Conservation (phyloP, 2,888 invertebrate species). For the Eilema caniola region DNA sequence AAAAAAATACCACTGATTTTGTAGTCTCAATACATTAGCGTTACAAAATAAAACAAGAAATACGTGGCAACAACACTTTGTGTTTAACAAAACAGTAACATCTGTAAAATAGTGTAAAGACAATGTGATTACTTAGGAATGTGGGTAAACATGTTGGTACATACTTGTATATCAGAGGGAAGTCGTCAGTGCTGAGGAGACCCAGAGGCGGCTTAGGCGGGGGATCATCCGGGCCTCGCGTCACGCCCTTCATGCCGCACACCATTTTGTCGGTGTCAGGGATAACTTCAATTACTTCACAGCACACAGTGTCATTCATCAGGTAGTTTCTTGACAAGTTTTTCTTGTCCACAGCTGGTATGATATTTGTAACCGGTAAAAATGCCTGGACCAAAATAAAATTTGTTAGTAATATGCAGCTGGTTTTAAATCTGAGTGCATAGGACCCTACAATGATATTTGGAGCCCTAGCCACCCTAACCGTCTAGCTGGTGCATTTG, state of each 20-base stretch:
- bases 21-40: slow-evolving; percentile 63
- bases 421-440: neutral
- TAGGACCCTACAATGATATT: no score
- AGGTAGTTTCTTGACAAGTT: slow-evolving; percentile 92
- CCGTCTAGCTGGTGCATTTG: no score
- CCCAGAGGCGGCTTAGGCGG: slow-evolving; percentile 92
- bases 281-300: slow-evolving; percentile 95
- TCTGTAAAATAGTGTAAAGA: slow-evolving; percentile 74
- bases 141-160: slow-evolving; percentile 66
- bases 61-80: slow-evolving; percentile 68
- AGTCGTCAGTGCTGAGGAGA: slow-evolving; percentile 93
- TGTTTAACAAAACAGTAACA: slow-evolving; percentile 60
- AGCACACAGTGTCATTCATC: slow-evolving; percentile 94
- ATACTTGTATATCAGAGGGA: slow-evolving; percentile 95
- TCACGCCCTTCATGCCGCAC: slow-evolving; percentile 94
- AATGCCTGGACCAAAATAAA: slow-evolving; percentile 83
- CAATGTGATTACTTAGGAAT: slow-evolving; percentile 60
- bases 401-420: neutral
- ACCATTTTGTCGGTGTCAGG: slow-evolving; percentile 95
- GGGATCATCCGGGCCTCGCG: slow-evolving; percentile 90
- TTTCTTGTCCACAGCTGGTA: slow-evolving; percentile 93
- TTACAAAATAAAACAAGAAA: slow-evolving; percentile 67
- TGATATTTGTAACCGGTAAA: slow-evolving; percentile 90
- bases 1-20: slow-evolving; percentile 71
- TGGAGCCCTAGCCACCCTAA: no score